phyloP scores from a whole-genome alignment of 1,140 invertebrate species.

The Drosophila nebulosa region DNA sequence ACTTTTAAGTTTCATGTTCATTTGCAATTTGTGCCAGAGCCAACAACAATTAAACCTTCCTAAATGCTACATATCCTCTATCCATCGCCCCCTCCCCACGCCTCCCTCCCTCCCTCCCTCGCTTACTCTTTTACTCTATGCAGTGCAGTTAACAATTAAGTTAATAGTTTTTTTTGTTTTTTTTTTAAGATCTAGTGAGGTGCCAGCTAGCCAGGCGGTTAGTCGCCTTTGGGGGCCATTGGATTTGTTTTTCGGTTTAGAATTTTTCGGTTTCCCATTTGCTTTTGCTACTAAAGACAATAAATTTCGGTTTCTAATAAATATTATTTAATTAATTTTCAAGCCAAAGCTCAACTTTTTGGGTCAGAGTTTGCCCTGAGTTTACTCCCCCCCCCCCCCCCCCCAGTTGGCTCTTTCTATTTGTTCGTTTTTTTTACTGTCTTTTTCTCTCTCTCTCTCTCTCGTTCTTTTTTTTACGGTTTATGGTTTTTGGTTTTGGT shows the following conservation, averaged over 20 bases:
- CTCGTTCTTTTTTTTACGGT: neutral
- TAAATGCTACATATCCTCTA: slow-evolving; percentile 47
- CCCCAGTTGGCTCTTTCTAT: neutral
- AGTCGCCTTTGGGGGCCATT: too few species aligned
- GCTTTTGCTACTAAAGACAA: slow-evolving; percentile 19
- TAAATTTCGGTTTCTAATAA: slow-evolving; percentile 67
- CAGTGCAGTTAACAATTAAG: slow-evolving; percentile 66
- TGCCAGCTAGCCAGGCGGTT: slow-evolving; percentile 39
- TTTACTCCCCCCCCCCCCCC: too few species aligned
- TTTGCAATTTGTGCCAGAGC: slow-evolving; percentile 69
- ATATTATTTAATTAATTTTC: slow-evolving; percentile 75
- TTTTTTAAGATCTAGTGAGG: slow-evolving; percentile 36
- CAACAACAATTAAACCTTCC: slow-evolving; percentile 65
- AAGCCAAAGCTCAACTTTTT: slow-evolving; percentile 34
- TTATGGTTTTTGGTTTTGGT: slow-evolving; percentile 9
- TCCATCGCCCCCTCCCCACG: neutral
- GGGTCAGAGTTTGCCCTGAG: slow-evolving; percentile 8
- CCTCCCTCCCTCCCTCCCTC: neutral
- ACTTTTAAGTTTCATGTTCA: slow-evolving; percentile 71
- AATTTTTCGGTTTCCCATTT: neutral
- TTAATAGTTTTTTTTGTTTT: slow-evolving; percentile 57
- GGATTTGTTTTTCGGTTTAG: neutral
- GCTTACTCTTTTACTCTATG: neutral
- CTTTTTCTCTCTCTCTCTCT: neutral
- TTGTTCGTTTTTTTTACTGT: neutral